These are phyloP conservation scores for Drosophila ironensis DNA, from an alignment of 1,140 invertebrate species.

Conservation along the genomic window DNA sequence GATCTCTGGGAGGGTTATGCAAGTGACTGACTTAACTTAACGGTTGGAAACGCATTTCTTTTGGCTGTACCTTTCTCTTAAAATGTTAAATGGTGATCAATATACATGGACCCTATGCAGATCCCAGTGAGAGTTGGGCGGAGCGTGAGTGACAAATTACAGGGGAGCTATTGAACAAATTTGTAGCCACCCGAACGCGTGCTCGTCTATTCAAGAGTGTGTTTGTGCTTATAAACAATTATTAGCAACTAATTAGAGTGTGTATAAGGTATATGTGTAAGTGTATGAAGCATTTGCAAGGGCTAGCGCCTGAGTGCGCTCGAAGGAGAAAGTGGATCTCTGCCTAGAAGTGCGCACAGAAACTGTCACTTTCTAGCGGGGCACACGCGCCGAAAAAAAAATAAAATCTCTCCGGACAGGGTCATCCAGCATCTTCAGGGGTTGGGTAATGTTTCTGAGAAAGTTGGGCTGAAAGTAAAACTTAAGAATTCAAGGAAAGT, in stretches of 20 bases:
- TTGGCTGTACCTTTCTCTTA: too few species aligned
- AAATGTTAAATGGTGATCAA: not conserved
- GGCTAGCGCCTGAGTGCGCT: slow-evolving; percentile 24
- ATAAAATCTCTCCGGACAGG: slow-evolving; percentile 31
- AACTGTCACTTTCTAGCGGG: slow-evolving; percentile 47
- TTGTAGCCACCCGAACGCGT: slow-evolving; percentile 31
- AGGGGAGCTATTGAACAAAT: slow-evolving; percentile 1
- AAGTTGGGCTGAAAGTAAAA: slow-evolving; percentile 14
- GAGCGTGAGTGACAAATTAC: slow-evolving; percentile 70
- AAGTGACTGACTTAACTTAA: slow-evolving; percentile 19
- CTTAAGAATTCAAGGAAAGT: slow-evolving; percentile 13
- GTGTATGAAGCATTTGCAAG: not conserved
- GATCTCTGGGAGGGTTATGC: slow-evolving; percentile 31
- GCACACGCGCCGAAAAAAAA: slow-evolving; percentile 24
- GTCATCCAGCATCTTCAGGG: slow-evolving; percentile 28
- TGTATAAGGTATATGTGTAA: too few species aligned
- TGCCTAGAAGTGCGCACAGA: slow-evolving; percentile 30
- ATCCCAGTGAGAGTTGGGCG: slow-evolving; percentile 40
- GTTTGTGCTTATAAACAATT: slow-evolving; percentile 59
- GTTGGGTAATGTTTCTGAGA: slow-evolving; percentile 7
- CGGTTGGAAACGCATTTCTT: slow-evolving; percentile 2
- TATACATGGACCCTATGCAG: not conserved
- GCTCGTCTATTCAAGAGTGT: slow-evolving; percentile 11
- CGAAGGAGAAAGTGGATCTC: slow-evolving; percentile 62
- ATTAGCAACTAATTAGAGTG: slow-evolving; percentile 68